Percentiles rank a stretch among this genome's conserved stretches.
Conservation (phyloP, 2,888 invertebrate genomes). For the Plusia festucae region DNA sequence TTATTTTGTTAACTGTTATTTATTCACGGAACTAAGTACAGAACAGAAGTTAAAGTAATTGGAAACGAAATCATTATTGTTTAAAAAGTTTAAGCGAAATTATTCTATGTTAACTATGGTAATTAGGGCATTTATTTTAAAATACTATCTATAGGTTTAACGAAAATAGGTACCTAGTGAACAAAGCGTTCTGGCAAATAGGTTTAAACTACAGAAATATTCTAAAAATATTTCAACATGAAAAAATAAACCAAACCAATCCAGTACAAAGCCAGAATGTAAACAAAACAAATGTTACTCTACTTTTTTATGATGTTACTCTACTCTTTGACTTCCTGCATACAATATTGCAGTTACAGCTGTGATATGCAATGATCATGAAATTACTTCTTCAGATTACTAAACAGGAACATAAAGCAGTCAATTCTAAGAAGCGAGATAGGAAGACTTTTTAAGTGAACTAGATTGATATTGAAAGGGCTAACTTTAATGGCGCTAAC, state of each 20-base stretch:
- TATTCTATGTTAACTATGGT: too few species aligned
- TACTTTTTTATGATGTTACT: not conserved
- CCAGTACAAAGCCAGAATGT: not conserved
- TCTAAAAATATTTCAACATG: not conserved
- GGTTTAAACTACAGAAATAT: not conserved
- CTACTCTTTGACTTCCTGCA: not conserved
- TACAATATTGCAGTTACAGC: not conserved
- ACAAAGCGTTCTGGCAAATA: too few species aligned
- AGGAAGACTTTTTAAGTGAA: constrained; percentile 54
- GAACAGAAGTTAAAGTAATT: too few species aligned
- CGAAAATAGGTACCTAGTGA: too few species aligned
- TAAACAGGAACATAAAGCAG: constrained; percentile 42
- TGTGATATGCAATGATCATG: not conserved
- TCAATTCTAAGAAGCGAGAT: constrained; percentile 44
- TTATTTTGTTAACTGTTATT: not conserved
- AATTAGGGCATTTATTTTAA: too few species aligned
- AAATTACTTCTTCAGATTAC: constrained; percentile 43
- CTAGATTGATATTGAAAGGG: constrained; percentile 61
- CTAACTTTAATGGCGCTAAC: constrained; percentile 56
- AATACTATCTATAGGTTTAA: too few species aligned
- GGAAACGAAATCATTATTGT: too few species aligned
- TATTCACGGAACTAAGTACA: too few species aligned
- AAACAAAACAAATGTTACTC: not conserved
- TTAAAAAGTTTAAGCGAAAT: too few species aligned
- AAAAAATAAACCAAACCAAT: not conserved